Conservation (phyloP, 2,113 vertebrate species). For the Salminus brasiliensis region DNA sequence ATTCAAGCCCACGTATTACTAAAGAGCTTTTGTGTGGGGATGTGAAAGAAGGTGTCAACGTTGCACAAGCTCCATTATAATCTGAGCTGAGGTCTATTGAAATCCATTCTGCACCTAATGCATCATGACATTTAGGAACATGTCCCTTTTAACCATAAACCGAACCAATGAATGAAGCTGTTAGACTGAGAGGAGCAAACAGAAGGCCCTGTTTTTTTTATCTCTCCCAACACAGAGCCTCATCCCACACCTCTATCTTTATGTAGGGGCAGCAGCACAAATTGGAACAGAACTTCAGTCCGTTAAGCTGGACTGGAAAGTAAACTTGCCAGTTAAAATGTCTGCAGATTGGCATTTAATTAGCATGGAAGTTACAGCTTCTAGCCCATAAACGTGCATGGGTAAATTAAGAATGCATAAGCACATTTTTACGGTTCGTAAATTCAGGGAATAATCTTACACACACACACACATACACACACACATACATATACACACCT, state of each 20-base stretch:
- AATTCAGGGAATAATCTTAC: background rate
- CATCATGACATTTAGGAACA: background rate
- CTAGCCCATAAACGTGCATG: conserved; percentile 12
- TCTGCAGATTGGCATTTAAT: conserved; percentile 18
- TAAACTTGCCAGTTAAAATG: background rate
- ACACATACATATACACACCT: conserved; percentile 69
- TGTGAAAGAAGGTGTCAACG: background rate
- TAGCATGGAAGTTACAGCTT: conserved; percentile 8
- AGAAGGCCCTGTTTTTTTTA: background rate
- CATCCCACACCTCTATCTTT: background rate
- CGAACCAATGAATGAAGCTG: background rate
- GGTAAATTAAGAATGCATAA: background rate
- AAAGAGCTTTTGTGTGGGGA: background rate
- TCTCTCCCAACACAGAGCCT: background rate
- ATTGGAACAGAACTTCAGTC: conserved; percentile 58
- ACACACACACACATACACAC: background rate
- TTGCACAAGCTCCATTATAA: background rate
- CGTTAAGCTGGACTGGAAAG: background rate
- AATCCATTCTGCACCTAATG: background rate
- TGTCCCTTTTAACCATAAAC: background rate
- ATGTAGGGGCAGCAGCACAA: conserved; percentile 82
- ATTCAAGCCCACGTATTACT: background rate
- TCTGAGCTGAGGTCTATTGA: background rate
- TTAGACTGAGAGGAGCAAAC: background rate
- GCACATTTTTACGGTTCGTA: conserved; percentile 75